phyloP scores from a whole-genome alignment of 2,113 vertebrate genomes.

The Orycteropus afer region DNA sequence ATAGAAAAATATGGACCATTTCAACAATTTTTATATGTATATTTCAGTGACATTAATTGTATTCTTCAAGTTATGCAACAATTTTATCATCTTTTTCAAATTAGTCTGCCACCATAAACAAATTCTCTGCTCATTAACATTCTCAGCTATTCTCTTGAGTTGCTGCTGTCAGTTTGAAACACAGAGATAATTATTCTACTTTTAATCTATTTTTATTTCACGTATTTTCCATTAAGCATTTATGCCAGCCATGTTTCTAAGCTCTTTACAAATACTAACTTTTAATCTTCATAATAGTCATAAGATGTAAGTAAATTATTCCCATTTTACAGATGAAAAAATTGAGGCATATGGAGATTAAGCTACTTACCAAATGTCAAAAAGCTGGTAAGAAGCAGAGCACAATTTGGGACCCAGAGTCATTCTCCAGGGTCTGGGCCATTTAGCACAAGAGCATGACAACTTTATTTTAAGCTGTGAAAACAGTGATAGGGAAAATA shows the following conservation, averaged over 20 bases:
- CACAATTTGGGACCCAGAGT: accelerated
- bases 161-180: background rate
- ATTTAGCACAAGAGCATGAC: background rate
- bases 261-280: background rate
- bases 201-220: background rate
- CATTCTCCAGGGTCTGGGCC: too few relatives aligned
- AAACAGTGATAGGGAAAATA: background rate
- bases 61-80: background rate
- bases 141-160: background rate
- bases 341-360: background rate
- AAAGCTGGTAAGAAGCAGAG: background rate
- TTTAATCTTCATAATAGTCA: background rate
- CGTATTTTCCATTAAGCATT: background rate
- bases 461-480: background rate
- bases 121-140: background rate
- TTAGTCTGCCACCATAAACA: background rate
- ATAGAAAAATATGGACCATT: background rate
- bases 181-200: background rate
- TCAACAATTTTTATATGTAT: background rate
- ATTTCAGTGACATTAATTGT: background rate
- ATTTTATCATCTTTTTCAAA: background rate
- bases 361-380: background rate
- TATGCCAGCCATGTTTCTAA: background rate
- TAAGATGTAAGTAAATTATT: background rate
- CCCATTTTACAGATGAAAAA: background rate